A percentile compares a stretch with the other conserved stretches of the same genome.
Conservation (phyloP, 1,140 invertebrate species). For the Saccostrea cuccullata region DNA sequence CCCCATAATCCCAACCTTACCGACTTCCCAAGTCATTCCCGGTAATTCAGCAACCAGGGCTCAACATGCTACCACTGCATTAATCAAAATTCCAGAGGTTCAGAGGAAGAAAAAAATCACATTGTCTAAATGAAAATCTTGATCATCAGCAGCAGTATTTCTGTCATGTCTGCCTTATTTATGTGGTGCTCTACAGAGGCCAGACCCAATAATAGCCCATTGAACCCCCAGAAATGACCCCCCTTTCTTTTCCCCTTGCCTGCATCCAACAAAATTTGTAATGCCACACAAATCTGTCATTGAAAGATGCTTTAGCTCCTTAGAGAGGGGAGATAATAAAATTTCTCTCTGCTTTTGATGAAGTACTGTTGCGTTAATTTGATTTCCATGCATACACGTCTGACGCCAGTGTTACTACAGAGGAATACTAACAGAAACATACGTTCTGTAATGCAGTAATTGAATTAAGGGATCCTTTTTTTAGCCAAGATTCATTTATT, state of each 20-base stretch:
- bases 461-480: not conserved
- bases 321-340: slow-evolving; percentile 11
- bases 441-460: not conserved
- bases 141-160: not conserved
- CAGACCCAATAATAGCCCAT: slow-evolving; percentile 22
- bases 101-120: not conserved
- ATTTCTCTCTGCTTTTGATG: not conserved
- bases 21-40: not conserved
- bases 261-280: not conserved
- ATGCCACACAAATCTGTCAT: slow-evolving; percentile 26
- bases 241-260: not conserved
- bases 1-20: slow-evolving; percentile 7
- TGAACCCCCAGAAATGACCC: not conserved
- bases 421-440: not conserved
- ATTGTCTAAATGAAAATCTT: slow-evolving; percentile 33
- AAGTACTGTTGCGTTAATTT: slow-evolving; percentile 8
- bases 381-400: not conserved
- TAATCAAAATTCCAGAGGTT: slow-evolving; percentile 19
- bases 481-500: slow-evolving; percentile 11
- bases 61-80: slow-evolving; percentile 5
- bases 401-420: not conserved
- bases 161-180: slow-evolving; percentile 3
- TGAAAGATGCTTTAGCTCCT: not conserved
- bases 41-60: not conserved
- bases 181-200: not conserved